phyloP scores from a whole-genome alignment of 2,113 vertebrate species.

The Picathartes gymnocephalus region DNA sequence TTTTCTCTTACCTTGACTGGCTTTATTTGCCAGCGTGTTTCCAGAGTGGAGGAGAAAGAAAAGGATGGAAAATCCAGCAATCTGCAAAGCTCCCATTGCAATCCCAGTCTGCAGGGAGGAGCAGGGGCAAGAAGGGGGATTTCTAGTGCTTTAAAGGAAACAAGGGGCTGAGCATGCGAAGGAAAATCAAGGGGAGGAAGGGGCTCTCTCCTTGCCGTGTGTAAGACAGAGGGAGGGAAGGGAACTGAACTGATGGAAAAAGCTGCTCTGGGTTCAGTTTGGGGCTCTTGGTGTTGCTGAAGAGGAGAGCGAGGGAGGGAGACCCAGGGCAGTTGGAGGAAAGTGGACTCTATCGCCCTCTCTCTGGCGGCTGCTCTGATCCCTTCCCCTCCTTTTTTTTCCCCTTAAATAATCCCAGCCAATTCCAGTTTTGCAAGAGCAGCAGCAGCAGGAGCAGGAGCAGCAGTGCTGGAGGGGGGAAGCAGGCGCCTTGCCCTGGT shows the following conservation, averaged over 20 bases:
- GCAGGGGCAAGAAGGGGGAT: conserved; percentile 36
- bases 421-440: conserved; percentile 65
- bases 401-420: conserved; percentile 56
- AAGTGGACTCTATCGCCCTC: conserved; percentile 69
- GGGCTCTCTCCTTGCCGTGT: conserved; percentile 30
- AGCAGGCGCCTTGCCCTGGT: conserved; percentile 70
- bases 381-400: conserved; percentile 15
- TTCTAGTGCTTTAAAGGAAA: conserved; percentile 59
- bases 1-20: conserved; percentile 85
- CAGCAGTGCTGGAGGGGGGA: conserved; percentile 60
- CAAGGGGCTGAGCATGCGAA: conserved; percentile 50
- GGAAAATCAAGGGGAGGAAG: conserved; percentile 21
- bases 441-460: conserved; percentile 57
- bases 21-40: conserved; percentile 81
- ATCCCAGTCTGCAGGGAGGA: conserved; percentile 62
- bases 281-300: conserved; percentile 55
- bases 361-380: conserved; percentile 59
- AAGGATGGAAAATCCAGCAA: conserved; percentile 83
- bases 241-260: conserved; percentile 42
- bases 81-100: conserved; percentile 83
- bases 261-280: conserved; percentile 46
- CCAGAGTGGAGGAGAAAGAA: conserved; percentile 85
- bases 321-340: conserved; percentile 59
- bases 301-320: conserved; percentile 50
- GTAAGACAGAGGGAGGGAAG: conserved; percentile 48